phyloP scores from a whole-genome alignment of 2,797 vertebrate species.

The Hirundo rustica region DNA sequence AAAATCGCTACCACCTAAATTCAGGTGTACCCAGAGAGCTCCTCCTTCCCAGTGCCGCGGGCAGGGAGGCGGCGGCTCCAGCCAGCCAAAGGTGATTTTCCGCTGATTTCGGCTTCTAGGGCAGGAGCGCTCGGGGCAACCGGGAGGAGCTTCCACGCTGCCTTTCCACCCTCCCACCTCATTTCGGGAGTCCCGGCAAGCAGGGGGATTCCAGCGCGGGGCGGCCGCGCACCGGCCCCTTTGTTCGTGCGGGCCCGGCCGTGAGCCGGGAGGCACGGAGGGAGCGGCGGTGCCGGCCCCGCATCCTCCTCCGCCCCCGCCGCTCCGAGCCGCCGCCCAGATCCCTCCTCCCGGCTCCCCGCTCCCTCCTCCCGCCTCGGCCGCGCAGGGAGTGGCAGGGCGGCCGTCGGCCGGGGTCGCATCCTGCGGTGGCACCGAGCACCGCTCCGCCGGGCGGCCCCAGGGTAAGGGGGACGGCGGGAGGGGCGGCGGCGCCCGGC shows the following conservation, averaged over 20 bases:
- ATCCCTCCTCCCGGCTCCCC: neutral
- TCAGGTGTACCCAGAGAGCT: neutral
- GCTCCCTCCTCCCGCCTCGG: neutral
- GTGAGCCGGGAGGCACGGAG: neutral
- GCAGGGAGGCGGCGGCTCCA: neutral
- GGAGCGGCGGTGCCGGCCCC: neutral
- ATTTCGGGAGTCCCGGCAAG: neutral
- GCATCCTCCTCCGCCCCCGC: slow-evolving; percentile 1
- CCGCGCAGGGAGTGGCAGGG: neutral
- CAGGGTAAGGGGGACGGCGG: neutral
- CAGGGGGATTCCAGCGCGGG: neutral
- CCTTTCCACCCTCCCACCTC: neutral
- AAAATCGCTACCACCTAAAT: no score
- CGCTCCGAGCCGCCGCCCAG: neutral
- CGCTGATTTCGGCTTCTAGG: fast-evolving
- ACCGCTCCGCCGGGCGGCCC: neutral
- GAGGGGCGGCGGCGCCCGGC: neutral
- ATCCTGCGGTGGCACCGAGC: neutral
- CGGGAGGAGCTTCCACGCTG: neutral
- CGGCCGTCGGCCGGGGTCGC: neutral
- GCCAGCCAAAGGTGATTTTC: neutral
- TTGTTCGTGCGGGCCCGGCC: neutral
- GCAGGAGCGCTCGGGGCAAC: neutral
- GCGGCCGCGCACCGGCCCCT: neutral
- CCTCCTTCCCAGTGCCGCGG: neutral